Evolutionary conservation across 2,113 vertebrate species (phyloP).

Genomic region (Prionailurus viverrinus): DNA sequence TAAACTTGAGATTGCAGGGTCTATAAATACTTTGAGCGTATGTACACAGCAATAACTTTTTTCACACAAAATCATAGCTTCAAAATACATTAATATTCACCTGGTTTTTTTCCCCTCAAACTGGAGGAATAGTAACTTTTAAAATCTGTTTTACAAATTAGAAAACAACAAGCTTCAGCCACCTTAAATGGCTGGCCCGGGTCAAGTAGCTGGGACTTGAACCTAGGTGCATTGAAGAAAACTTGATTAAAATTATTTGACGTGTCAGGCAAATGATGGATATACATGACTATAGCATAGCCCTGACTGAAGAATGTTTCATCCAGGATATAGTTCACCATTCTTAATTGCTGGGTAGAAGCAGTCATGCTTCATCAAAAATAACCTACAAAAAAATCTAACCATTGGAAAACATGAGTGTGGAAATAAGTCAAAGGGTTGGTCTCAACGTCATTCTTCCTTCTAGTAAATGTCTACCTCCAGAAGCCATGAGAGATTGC

Average conservation of each 20-base stretch:
- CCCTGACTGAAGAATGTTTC: not conserved
- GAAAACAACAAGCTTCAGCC: not conserved
- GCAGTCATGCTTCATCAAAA: not conserved
- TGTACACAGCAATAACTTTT: not conserved
- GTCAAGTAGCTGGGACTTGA: not conserved
- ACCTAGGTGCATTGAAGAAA: not conserved
- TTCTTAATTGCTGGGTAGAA: not conserved
- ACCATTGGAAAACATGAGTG: not conserved
- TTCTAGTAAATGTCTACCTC: not conserved
- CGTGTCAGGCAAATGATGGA: not conserved
- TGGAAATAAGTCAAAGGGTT: not conserved
- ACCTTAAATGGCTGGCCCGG: not conserved
- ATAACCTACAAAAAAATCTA: not conserved
- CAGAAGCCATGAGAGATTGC: not conserved
- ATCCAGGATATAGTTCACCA: not conserved
- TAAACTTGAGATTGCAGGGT: not conserved
- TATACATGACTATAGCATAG: not conserved
- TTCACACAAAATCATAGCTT: not conserved
- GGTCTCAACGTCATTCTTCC: not conserved
- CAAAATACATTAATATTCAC: not conserved
- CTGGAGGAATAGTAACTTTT: not conserved
- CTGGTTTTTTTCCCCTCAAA: not conserved
- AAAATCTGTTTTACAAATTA: not conserved
- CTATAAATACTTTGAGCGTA: not conserved
- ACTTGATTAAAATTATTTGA: not conserved